Conservation (phyloP, 2,113 vertebrate species). For the Pogonocichla stellata region DNA sequence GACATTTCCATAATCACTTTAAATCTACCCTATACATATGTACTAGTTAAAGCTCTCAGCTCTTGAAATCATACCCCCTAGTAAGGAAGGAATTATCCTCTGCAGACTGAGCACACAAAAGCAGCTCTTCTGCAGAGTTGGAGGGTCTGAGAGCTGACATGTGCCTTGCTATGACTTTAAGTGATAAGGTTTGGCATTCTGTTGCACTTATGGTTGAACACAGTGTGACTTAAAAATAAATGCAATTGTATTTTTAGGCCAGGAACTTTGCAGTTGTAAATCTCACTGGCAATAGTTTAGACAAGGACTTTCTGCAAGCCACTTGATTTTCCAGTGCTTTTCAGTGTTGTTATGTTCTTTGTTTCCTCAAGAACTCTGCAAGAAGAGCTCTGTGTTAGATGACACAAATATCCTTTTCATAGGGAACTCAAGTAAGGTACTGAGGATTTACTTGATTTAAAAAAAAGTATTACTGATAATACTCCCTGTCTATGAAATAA, state of each 20-base stretch:
- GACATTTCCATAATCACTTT: slow-evolving; percentile 65
- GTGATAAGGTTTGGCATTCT: not conserved
- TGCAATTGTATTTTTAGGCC: not conserved
- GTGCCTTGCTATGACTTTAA: not conserved
- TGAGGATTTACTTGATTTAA: not conserved
- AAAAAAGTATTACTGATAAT: not conserved
- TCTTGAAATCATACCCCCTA: slow-evolving; percentile 22
- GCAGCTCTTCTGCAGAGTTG: not conserved
- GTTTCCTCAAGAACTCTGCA: not conserved
- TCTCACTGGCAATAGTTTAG: not conserved
- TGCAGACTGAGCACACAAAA: slow-evolving; percentile 6
- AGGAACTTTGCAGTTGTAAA: not conserved
- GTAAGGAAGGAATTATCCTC: slow-evolving; percentile 38
- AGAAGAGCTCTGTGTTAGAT: not conserved
- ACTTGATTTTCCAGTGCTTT: not conserved
- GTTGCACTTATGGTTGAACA: not conserved
- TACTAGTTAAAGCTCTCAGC: slow-evolving; percentile 44
- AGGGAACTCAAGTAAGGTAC: not conserved
- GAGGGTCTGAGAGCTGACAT: not conserved
- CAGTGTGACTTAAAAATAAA: not conserved
- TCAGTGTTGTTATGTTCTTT: not conserved
- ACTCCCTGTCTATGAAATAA: not conserved
- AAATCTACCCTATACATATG: slow-evolving; percentile 43
- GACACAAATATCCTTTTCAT: not conserved
- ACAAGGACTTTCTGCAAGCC: not conserved